Evolutionary conservation across 1,140 invertebrate genomes (phyloP), one percentile per base, ranked within the genome.

Genomic region (Apolygus lucorum): DNA sequence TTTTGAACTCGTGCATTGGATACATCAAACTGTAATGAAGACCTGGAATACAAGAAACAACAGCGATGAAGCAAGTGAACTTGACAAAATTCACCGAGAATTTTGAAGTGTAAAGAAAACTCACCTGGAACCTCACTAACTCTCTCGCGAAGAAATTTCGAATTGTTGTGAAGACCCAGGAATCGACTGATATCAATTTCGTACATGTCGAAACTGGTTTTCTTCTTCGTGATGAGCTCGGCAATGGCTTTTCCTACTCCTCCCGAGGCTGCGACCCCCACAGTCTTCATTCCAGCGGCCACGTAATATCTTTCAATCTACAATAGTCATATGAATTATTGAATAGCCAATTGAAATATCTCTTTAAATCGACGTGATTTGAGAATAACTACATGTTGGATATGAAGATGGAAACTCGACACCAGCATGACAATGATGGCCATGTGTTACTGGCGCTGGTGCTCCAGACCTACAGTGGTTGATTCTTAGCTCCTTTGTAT

Each of bases 201-300:
- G 76, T 95, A 93, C 78, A 96, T 85, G 76, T 97, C 92, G 73
- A 90, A 83, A n/a, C 86, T 86, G 0, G 90, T 87, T 68, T 87
- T 85, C 0, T 91, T 92, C 72, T 91, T 88, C 0, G 91, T 83
- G 42, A 99, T 95, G 76, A 92, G 87, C 77, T 98, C 91, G 1
- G 93, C 91, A 4, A 95, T 88, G 0, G 92, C 85, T 75, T 90
- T 86, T 0, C 95, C 96, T n/a, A 97, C 89, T 26, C 96, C 96
- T 1, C 95, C 95, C 0, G 94, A 93, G 8, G 93, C 91, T 8
- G 91, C 90, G 63, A 96, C 89, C 25, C 95, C 95, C 62, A 93
- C 89, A 0, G 93, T 95, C 83, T 96, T 96, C 87, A 98, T 93
- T 29, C 95, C 96, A 68, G 94, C 93, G 1, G 95, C 94, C 24